These are phyloP conservation scores for Chelonus formosanus DNA, from an alignment of 2,888 invertebrate species.

Conservation along the genomic window DNA sequence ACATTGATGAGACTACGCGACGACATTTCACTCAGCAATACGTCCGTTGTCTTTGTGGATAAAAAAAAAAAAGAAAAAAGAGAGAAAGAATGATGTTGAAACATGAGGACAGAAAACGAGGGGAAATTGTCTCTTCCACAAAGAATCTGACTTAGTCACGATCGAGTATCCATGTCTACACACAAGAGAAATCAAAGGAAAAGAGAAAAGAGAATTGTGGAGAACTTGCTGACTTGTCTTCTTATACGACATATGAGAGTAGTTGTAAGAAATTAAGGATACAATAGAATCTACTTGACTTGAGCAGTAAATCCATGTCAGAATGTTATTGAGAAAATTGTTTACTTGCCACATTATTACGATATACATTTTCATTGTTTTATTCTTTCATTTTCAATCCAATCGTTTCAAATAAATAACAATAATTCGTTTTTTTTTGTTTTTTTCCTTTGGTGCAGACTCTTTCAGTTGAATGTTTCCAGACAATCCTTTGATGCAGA, in stretches of 20 bases:
- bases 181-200: slow-evolving; percentile 27
- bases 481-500: no score
- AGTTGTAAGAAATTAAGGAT: no score
- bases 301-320: no score
- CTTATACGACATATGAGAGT: no score
- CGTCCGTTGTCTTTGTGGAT: slow-evolving; percentile 28
- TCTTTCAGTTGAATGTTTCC: no score
- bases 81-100: slow-evolving; percentile 36
- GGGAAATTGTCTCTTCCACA: slow-evolving; percentile 5
- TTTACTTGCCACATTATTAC: no score
- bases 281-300: no score
- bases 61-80: slow-evolving; percentile 28
- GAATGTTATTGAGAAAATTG: no score
- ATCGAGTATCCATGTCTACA: background rate
- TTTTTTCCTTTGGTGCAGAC: no score
- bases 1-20: slow-evolving; percentile 28
- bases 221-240: slow-evolving; percentile 1
- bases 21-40: slow-evolving; percentile 33
- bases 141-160: slow-evolving; percentile 3
- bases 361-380: no score
- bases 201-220: slow-evolving; percentile 30
- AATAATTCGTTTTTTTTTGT: no score
- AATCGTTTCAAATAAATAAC: no score
- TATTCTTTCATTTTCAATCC: background rate
- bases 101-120: slow-evolving; percentile 30